Evolutionary conservation across 2,113 vertebrate genomes (phyloP), one percentile per base, ranked within the genome.

Genomic region (Pelecanoides urinatrix): DNA sequence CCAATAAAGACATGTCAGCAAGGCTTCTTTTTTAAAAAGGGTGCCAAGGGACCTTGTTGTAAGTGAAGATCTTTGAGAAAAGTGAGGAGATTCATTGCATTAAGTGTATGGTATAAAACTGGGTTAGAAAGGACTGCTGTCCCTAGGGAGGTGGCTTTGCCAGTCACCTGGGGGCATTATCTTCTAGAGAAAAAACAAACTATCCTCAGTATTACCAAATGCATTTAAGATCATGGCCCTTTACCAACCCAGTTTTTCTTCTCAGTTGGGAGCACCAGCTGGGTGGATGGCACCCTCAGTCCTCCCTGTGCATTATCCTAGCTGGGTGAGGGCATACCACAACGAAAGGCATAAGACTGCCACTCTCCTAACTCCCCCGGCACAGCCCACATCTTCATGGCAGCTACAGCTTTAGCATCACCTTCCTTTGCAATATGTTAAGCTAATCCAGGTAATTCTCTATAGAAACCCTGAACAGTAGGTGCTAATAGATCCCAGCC

Each of bases 21-120:
- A 73, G 78, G 38, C 58, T 88, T 84, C 65, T 86, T 40, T 59
- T 82, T 80, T 74, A 70, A 92, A 75, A 67, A 58, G 38, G 29
- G 67, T 96, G 93, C 81, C 93, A 94, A 85, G 90, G 87, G 81
- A 96, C 87, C 87, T 93, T 90, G 61, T 85, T 90, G 89, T 89
- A 71, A 94, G 79, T 40, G 86, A 94, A 71, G 94, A 90, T 77
- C 91, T 83, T 29, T 50, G 62, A 83, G 72, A 56, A 92, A 77
- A 94, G 76, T 3, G 29, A 82, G 40, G 70, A 93, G 87, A 85
- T 86, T 85, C 53, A 27, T 79, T 89, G 76, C 85, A 81, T 91
- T 82, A 88, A 91, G 66, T 88, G 77, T 40, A 21, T 2, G 22
- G 30, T 85, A 4, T 21, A 22, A 72, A 96, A 96, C 58, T 94